Percentiles rank a stretch among this genome's conserved stretches.
phyloP scores from a whole-genome alignment of 2,797 vertebrate species.

The Chelidonichthys spinosus region DNA sequence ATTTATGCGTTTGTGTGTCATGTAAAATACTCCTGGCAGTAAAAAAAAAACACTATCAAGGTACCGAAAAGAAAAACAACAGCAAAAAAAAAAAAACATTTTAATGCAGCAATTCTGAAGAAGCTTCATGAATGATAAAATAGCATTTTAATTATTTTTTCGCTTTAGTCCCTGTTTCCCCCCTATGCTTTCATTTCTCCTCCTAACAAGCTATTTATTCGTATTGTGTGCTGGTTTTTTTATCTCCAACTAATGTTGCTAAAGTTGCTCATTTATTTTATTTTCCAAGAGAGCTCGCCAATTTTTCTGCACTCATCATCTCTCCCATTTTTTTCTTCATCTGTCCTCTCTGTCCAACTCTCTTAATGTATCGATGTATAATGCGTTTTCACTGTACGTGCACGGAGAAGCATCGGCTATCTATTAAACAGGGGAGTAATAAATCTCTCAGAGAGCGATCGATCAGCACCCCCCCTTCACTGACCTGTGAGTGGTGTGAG shows the following conservation, averaged over 20 bases:
- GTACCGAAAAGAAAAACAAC: not conserved
- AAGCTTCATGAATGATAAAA: slow-evolving; percentile 4
- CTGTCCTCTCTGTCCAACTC: slow-evolving; percentile 19
- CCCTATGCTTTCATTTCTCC: slow-evolving; percentile 14
- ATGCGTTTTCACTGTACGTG: slow-evolving; percentile 8
- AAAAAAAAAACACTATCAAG: slow-evolving; percentile 4
- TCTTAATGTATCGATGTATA: slow-evolving; percentile 31
- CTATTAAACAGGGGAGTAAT: slow-evolving; percentile 51
- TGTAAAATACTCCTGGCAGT: not conserved
- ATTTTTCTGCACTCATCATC: slow-evolving; percentile 11
- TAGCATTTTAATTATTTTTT: not conserved
- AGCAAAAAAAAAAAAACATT: not conserved
- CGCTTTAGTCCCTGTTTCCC: not conserved
- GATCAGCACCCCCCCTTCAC: slow-evolving; percentile 49
- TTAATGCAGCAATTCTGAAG: not conserved
- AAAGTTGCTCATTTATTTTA: slow-evolving; percentile 26
- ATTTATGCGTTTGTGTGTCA: slow-evolving; percentile 11
- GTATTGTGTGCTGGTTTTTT: not conserved
- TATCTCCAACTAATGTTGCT: slow-evolving; percentile 23
- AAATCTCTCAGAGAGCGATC: slow-evolving; percentile 62
- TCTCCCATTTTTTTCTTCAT: slow-evolving; percentile 13
- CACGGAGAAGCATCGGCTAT: slow-evolving; percentile 38
- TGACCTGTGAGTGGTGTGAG: slow-evolving; percentile 59
- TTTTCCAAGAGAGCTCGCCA: slow-evolving; percentile 18
- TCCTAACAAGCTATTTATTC: slow-evolving; percentile 13